Evolutionary conservation across 2,797 vertebrate genomes (phyloP).

Genomic region (Malurus leucopterus): DNA sequence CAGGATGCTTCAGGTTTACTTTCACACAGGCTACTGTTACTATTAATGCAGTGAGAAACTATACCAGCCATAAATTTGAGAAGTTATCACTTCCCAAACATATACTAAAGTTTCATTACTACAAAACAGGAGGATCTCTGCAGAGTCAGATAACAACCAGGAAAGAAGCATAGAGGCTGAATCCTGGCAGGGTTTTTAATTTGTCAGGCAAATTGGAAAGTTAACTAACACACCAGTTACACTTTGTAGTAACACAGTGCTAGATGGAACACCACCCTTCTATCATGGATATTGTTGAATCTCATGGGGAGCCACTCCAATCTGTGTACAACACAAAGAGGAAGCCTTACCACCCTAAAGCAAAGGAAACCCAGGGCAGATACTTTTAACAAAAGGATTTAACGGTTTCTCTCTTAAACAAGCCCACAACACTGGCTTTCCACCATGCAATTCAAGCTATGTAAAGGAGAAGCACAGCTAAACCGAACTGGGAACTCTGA

Average conservation of each 20-base stretch:
- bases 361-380: background rate
- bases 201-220: background rate
- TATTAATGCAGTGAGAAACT: background rate
- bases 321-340: background rate
- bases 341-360: background rate
- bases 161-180: background rate
- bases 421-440: background rate
- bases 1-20: background rate
- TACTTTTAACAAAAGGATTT: background rate
- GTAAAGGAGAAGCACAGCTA: background rate
- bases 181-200: background rate
- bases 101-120: background rate
- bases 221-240: background rate
- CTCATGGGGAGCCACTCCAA: background rate
- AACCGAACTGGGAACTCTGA: conserved; percentile 24
- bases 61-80: background rate
- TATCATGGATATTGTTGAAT: background rate
- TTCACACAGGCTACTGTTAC: background rate
- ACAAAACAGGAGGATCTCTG: background rate
- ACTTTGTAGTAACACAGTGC: background rate
- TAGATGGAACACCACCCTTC: background rate
- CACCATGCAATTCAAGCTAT: background rate
- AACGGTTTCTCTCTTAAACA: background rate
- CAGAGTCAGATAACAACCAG: background rate
- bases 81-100: background rate